phyloP scores from a whole-genome alignment of 2,113 vertebrate species.

The Murina feae region DNA sequence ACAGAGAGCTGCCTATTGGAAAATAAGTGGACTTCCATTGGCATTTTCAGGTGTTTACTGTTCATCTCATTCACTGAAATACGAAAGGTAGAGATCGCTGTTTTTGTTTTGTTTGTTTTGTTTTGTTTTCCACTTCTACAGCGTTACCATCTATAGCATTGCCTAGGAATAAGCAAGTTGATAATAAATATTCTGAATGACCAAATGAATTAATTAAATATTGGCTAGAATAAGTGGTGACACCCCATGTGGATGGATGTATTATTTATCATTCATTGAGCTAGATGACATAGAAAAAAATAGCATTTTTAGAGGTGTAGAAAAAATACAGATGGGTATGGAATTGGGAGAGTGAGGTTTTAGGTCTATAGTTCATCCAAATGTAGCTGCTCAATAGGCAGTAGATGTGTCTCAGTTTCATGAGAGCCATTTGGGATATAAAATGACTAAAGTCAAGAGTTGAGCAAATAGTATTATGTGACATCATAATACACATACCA shows the following conservation, averaged over 20 bases:
- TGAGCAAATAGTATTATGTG: not conserved
- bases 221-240: not conserved
- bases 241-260: not conserved
- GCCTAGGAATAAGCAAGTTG: not conserved
- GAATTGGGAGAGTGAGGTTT: not conserved
- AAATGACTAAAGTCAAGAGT: not conserved
- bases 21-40: not conserved
- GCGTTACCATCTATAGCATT: not conserved
- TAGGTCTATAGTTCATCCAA: not conserved
- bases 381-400: not conserved
- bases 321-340: not conserved
- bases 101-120: not conserved
- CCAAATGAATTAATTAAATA: not conserved
- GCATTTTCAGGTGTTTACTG: not conserved
- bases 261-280: not conserved
- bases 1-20: not conserved
- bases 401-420: not conserved
- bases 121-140: not conserved
- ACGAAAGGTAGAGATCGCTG: not conserved
- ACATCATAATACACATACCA: not conserved
- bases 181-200: not conserved
- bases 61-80: not conserved
- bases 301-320: not conserved
- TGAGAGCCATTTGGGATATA: not conserved
- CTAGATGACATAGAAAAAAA: not conserved